Conservation (phyloP, 2,888 invertebrate genomes). For the Ormia ochracea region DNA sequence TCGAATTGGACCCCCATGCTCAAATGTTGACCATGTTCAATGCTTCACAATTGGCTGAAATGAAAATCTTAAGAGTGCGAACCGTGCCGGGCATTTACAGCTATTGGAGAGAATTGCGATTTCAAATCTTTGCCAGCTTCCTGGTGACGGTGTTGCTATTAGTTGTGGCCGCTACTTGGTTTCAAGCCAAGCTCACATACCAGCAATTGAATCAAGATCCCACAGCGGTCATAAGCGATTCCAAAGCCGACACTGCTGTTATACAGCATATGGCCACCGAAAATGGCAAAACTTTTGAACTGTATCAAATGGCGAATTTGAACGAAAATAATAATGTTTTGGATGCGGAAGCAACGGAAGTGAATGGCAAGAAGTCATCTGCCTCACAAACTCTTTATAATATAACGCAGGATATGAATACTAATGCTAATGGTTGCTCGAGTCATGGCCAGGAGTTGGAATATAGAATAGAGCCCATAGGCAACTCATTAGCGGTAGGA, state of each 20-base stretch:
- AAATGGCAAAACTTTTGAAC: conserved; percentile 72
- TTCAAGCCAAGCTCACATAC: conserved; percentile 79
- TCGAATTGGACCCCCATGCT: conserved; percentile 74
- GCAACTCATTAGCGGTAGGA: conserved; percentile 66
- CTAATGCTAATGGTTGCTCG: conserved; percentile 26
- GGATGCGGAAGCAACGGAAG: conserved; percentile 68
- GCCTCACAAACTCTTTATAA: conserved; percentile 31
- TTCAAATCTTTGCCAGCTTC: conserved; percentile 81
- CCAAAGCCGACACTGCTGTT: conserved; percentile 66
- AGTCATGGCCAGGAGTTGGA: conserved; percentile 59
- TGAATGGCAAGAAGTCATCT: conserved; percentile 68
- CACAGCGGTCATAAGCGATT: conserved; percentile 69
- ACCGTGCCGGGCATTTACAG: conserved; percentile 84
- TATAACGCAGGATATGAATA: conserved; percentile 8
- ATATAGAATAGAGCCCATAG: conserved; percentile 69
- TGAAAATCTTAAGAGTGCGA: conserved; percentile 81
- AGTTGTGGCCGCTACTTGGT: conserved; percentile 81
- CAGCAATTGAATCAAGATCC: conserved; percentile 64
- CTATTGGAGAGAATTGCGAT: conserved; percentile 81
- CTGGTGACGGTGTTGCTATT: conserved; percentile 70
- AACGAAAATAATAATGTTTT: conserved; percentile 69
- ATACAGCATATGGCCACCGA: conserved; percentile 67
- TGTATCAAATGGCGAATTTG: conserved; percentile 75
- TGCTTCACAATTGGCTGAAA: conserved; percentile 62
- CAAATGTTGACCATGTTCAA: conserved; percentile 68